Evolutionary conservation across 2,888 invertebrate genomes (phyloP).

Genomic region (Peribatodes rhomboidaria): DNA sequence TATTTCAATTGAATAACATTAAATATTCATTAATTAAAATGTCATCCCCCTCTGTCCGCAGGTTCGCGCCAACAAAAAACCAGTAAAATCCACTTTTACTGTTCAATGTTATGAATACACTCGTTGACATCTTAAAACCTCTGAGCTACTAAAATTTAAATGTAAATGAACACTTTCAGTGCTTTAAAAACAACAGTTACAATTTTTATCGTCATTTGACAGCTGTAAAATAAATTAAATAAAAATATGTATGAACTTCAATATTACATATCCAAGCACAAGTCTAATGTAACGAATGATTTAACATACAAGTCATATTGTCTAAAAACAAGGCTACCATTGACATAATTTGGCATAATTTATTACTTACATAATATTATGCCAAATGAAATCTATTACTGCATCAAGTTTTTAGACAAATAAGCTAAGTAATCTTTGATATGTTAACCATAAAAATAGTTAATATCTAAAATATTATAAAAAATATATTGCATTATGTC

Average conservation of each 20-base stretch:
- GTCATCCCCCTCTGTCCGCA: no score
- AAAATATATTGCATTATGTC: conserved; percentile 81
- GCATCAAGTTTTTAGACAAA: conserved; percentile 38
- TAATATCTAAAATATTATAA: conserved; percentile 68
- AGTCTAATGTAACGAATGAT: conserved; percentile 54
- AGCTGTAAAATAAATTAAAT: conserved; percentile 53
- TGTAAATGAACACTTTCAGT: conserved; percentile 76
- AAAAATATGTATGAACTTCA: conserved; percentile 54
- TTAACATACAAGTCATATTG: conserved; percentile 24
- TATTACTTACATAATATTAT: background rate
- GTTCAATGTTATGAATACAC: background rate
- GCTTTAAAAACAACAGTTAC: conserved; percentile 63
- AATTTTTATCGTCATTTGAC: conserved; percentile 71
- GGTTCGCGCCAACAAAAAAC: no score
- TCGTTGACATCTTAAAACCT: conserved; percentile 22
- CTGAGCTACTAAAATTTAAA: conserved; percentile 30
- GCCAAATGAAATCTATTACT: conserved; percentile 20
- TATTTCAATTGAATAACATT: no score
- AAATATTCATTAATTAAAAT: no score
- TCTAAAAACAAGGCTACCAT: conserved; percentile 6
- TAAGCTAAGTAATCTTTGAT: conserved; percentile 65
- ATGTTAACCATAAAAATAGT: conserved; percentile 58
- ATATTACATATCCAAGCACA: conserved; percentile 67
- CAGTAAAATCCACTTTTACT: no score
- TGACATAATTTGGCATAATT: conserved; percentile 6